Evolutionary conservation across 2,113 vertebrate species (phyloP), one percentile per base, ranked within the genome.

Genomic region (Zeus faber): DNA sequence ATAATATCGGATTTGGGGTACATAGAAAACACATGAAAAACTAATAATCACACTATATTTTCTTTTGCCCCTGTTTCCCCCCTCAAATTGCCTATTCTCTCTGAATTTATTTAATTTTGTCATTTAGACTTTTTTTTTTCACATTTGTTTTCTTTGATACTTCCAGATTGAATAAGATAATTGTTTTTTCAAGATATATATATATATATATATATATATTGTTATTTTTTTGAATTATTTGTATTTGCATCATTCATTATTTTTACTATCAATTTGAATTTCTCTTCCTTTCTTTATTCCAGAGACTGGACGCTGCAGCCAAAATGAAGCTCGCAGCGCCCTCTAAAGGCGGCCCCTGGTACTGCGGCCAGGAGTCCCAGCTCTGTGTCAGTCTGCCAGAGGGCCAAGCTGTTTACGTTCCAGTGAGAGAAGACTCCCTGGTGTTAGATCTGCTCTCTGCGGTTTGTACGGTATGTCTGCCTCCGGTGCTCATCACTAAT

Each of bases 291-390:
- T n/a, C n/a, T n/a, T n/a, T n/a, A n/a, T n/a, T n/a, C 59, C 65
- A 84, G 67, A 82, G 89, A 76, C 80, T 88, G 0, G 87, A 93
- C 0, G 85, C 86, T 17, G 78, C 85, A 50, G 62, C 79, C 56
- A 90, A 89, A 26, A 54, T 78, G 1, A 85, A 71, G 26, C 79
- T 77, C 29, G 81, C 80, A 35, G 60, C 85, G 22, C 86, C 82
- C 14, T 23, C 84, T 51, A 90, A 91, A 39, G 85, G 82, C 7
- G 52, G 49, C 40, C 54, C 68, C 17, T 90, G 86, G 68, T 87
- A 93, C 63, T 71, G 22, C 54, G 6, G 37, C 0, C 87, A 82
- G 83, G 89, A 87, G 61, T 66, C 68, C 33, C 33, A 37, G 11
- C 11, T 37, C 11, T 37, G 13, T n/a, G 40, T 43, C 40, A 43